Base-by-base conservation (phyloP, 2,888 invertebrate species). In the Tetrapedia diversipes region DNA sequence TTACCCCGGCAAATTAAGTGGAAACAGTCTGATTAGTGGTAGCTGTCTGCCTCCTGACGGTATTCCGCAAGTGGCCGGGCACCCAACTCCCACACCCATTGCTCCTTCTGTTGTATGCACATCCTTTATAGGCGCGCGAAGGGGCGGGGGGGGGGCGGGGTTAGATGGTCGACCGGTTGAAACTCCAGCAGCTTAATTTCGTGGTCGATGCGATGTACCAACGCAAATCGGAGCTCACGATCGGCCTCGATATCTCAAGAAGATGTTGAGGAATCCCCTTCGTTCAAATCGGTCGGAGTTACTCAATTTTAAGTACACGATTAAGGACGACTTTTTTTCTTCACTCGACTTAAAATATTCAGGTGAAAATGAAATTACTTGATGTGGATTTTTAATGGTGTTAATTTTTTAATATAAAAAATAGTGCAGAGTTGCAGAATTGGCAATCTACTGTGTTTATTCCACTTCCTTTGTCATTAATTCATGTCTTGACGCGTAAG, bases 1-100 rank as follows among this genome's bases (percentile, higher is more conserved):
- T 91, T 91, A 90, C 88, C 86, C 78, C 70, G 83, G 89, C 90
- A 91, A 90, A 91, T 91, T 89, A 89, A 91, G 90, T 90, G 89
- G 90, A 90, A 91, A 89, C 88, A 86, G 87, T 84, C 88, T 89
- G 90, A 90, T 90, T 91, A 91, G 86, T 82, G 82, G 87, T 87
- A 83, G 83, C 86, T 87, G 87, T 87, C 86, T 86, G 82, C 75
- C 80, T 77, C 80, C 80, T 83, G 86, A 88, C 86, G 86, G 80
- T 86, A 86, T 86, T 88, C 71, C 77, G 74, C 81, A 84, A 84
- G 82, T 78, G 81, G 77, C 71, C 72, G 60, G 59, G 65, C 72
- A 49, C 37, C 72, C 41, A 41, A 32, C 49, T 39, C 37, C 57
- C 45, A 27, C 43, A 49, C 3, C 32, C 60, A n/a, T n/a, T n/a